Conservation (phyloP, 1,140 invertebrate species). For the Lepeophtheirus salmonis region DNA sequence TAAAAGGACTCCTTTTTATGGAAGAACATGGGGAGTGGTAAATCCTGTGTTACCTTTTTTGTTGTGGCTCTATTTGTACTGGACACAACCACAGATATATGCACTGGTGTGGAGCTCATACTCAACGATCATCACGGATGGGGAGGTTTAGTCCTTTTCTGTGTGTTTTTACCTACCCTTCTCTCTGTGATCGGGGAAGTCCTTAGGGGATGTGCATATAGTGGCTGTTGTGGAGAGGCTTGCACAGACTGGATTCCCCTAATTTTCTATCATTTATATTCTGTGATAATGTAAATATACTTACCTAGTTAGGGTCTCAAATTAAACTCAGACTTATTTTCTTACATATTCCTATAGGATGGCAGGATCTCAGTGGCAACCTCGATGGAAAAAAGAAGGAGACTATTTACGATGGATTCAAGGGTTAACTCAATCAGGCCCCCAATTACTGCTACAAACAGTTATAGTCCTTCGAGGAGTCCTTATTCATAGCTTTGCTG, state of each 20-base stretch:
- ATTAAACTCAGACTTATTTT: too few species aligned
- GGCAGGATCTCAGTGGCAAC: background rate
- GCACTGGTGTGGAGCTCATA: constrained; percentile 15
- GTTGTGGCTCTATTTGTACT: constrained; percentile 8
- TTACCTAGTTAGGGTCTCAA: too few species aligned
- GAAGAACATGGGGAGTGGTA: background rate
- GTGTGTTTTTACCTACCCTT: background rate
- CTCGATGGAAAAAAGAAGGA: constrained; percentile 7
- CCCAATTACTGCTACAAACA: constrained; percentile 12
- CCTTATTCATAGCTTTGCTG: constrained; percentile 7
- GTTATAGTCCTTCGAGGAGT: constrained; percentile 12
- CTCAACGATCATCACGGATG: constrained; percentile 14
- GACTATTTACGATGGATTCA: constrained; percentile 6
- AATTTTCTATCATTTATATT: constrained; percentile 14
- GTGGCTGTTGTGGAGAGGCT: constrained; percentile 13
- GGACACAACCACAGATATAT: constrained; percentile 14
- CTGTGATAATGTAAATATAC: constrained; percentile 3
- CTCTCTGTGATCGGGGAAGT: constrained; percentile 4
- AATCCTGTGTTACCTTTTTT: constrained; percentile 2
- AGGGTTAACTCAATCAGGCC: constrained; percentile 5
- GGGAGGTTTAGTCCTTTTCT: background rate
- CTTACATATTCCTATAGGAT: constrained; percentile 6
- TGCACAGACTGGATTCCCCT: constrained; percentile 10
- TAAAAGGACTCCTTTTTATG: background rate
- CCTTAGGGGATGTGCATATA: constrained; percentile 7